Base-by-base conservation (phyloP, 2,113 vertebrate genomes). In the Pteruthius melanotis region DNA sequence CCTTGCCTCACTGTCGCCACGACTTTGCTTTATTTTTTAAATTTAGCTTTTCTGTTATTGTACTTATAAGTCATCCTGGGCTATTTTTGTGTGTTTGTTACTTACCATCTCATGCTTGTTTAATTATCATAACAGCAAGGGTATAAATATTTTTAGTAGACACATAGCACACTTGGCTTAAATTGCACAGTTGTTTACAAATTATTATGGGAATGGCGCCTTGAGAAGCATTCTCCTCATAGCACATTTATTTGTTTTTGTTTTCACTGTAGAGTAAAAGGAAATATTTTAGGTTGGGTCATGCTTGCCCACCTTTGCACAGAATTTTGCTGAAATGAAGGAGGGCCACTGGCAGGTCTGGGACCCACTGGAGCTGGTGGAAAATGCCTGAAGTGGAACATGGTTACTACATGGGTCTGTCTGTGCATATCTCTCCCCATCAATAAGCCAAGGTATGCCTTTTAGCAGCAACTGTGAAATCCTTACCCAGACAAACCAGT, bases 71-170 rank as follows among this genome's bases (percentile, higher is more conserved):
- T 70, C n/a, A 78, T 44, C 16, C 47, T 72, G 56, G 40, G 39
- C 39, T 91, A 63, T 87, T 92, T 93, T 65, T 40, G 7, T 61
- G 30, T 90, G 42, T 59, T 82, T 93, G 24, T 70, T 95, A 90
- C 47, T 95, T 94, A 90, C 63, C 30, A 37, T 70, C 30, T 63
- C 64, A 49, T 68, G 39, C 14, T 65, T 77, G 60, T 90, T 95
- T 93, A 90, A 93, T 83, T 61, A 77, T 42, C 4, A 5, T 76
- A 95, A 77, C 63, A 90, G 42, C 50, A 94, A 91, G 50, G 24
- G 15, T 59, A 52, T 81, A 91, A 93, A 90, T 92, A 86, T 75
- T 94, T 95, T 95, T 83, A 88, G 64, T 39, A 88, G 60, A 77
- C 27, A 78, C 71, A 50, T 30, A 86, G 6, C 15, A 83, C 35